phyloP scores from a whole-genome alignment of 2,888 invertebrate genomes.

The Drosophila lutescens region DNA sequence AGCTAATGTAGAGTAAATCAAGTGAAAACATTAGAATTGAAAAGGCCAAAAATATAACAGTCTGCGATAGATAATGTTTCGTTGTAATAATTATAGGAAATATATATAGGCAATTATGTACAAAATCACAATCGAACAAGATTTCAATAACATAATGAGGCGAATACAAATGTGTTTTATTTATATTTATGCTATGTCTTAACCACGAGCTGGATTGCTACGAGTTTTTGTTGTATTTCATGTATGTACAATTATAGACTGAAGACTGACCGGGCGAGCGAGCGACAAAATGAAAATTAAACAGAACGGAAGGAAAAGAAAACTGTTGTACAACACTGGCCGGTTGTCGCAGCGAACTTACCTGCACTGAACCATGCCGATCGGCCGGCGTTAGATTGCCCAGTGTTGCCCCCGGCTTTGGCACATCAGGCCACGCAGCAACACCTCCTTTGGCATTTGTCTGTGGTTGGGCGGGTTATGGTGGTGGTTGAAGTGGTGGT shows the following conservation, averaged over 20 bases:
- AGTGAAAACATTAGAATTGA: slow-evolving; percentile 85
- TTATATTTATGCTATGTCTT: slow-evolving; percentile 3
- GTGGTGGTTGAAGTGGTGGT: slow-evolving; percentile 41
- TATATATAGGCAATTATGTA: slow-evolving; percentile 36
- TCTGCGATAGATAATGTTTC: slow-evolving; percentile 80
- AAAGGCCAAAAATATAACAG: slow-evolving; percentile 85
- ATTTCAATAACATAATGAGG: slow-evolving; percentile 34
- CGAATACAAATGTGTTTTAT: slow-evolving; percentile 16
- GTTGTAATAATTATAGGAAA: slow-evolving; percentile 52
- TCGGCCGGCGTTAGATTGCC: slow-evolving; percentile 97
- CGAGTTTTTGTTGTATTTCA: neutral
- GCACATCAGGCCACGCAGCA: slow-evolving; percentile 93
- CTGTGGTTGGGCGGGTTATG: slow-evolving; percentile 63
- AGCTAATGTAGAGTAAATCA: slow-evolving; percentile 85
- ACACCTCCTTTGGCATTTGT: slow-evolving; percentile 89
- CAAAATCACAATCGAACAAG: slow-evolving; percentile 39
- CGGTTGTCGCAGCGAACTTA: slow-evolving; percentile 85
- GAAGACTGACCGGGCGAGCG: slow-evolving; percentile 36
- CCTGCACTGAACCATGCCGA: slow-evolving; percentile 98
- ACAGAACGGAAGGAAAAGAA: slow-evolving; percentile 37
- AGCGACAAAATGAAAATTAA: slow-evolving; percentile 32
- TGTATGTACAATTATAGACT: slow-evolving; percentile 38
- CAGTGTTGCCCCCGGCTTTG: slow-evolving; percentile 91
- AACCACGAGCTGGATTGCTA: slow-evolving; percentile 10
- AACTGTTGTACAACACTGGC: slow-evolving; percentile 34